phyloP scores from a whole-genome alignment of 2,888 invertebrate species.

The Agrotis segetum region DNA sequence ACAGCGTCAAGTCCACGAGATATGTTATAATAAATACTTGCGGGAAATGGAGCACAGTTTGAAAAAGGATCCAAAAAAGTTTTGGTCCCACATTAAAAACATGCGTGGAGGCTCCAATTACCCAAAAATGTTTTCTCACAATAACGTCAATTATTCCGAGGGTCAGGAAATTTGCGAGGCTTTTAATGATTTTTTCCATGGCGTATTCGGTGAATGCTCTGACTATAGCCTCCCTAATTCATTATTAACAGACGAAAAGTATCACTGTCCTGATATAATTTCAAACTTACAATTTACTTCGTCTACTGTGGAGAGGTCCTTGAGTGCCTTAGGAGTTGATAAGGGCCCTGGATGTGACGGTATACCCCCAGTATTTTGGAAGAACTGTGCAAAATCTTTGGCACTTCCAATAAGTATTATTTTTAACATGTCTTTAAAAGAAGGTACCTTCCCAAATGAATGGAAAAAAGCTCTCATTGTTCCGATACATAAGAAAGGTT shows the following conservation, averaged over 20 bases:
- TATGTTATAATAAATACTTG: neutral
- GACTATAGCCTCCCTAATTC: neutral
- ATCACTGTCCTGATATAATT: conserved; percentile 1
- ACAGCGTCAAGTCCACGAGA: no score
- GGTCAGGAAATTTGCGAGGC: conserved; percentile 4
- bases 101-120: conserved; percentile 3
- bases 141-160: neutral
- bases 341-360: neutral
- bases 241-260: neutral
- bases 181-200: conserved; percentile 3
- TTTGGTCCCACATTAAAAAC: neutral
- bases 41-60: neutral
- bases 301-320: neutral
- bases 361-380: conserved; percentile 6
- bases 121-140: neutral
- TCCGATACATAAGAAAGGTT: no score
- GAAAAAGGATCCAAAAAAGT: neutral
- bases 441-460: neutral
- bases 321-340: neutral
- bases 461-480: no score
- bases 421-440: neutral
- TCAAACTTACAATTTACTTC: neutral
- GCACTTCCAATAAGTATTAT: neutral
- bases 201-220: neutral
- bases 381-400: neutral